These are phyloP conservation scores for Aurelia sp. DNA, from an alignment of 30 jellyfish, hydroid and myxozoan genomes.

Conservation along the genomic window DNA sequence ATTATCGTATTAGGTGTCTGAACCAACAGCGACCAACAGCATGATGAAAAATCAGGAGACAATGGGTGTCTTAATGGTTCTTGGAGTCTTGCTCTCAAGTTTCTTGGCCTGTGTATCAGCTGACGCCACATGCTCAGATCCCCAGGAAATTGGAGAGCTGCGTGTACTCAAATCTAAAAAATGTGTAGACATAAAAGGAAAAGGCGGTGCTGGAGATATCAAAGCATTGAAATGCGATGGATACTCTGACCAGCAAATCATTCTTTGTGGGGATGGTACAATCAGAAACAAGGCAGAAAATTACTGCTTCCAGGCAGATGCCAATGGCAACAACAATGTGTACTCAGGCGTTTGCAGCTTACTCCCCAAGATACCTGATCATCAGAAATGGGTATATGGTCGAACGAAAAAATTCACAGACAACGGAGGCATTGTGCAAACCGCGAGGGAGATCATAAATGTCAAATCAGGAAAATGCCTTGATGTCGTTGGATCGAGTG, in stretches of 20 bases:
- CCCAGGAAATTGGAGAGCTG: slow-evolving; percentile 37
- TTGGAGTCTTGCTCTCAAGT: no score
- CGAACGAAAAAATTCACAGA: slow-evolving; percentile 9
- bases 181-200: slow-evolving; percentile 36
- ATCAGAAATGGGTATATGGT: slow-evolving; percentile 30
- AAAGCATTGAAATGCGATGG: slow-evolving; percentile 37
- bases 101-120: neutral
- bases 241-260: slow-evolving; percentile 18
- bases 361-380: slow-evolving; percentile 13
- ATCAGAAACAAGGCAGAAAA: slow-evolving; percentile 34
- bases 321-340: slow-evolving; percentile 11
- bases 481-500: slow-evolving; percentile 23
- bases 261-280: slow-evolving; percentile 54
- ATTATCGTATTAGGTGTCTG: no score
- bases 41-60: no score
- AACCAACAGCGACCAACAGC: no score
- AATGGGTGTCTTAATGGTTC: no score
- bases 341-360: slow-evolving; percentile 4
- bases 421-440: slow-evolving; percentile 42
- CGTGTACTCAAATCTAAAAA: slow-evolving; percentile 21
- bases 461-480: slow-evolving; percentile 20
- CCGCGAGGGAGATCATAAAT: slow-evolving; percentile 32
- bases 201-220: slow-evolving; percentile 26
- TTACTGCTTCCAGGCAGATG: slow-evolving; percentile 39
- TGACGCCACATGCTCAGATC: slow-evolving; percentile 24